Evolutionary conservation across 2,113 vertebrate genomes (phyloP).

Genomic region (Gracilinanus agilis): DNA sequence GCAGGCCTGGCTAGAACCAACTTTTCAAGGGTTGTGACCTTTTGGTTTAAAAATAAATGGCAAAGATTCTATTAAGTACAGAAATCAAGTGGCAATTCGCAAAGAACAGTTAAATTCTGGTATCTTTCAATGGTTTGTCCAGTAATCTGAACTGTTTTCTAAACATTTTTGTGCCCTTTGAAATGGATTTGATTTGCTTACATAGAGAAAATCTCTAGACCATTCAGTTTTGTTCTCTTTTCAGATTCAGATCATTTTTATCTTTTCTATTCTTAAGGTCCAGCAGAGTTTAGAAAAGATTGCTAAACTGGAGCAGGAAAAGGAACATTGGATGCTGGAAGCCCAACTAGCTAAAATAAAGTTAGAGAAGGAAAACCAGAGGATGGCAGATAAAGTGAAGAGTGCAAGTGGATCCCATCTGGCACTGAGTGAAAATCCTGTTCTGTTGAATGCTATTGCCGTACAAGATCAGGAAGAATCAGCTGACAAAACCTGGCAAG

Average conservation of each 20-base stretch:
- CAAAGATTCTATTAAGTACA: not conserved
- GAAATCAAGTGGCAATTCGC: not conserved
- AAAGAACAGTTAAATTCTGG: not conserved
- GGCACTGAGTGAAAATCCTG: constrained; percentile 74
- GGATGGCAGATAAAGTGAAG: constrained; percentile 88
- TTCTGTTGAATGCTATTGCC: constrained; percentile 30
- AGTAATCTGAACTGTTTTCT: not conserved
- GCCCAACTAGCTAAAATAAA: constrained; percentile 96
- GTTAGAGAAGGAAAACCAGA: constrained; percentile 95
- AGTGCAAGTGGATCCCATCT: constrained; percentile 74
- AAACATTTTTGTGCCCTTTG: not conserved
- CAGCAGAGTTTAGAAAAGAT: constrained; percentile 98
- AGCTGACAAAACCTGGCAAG: constrained; percentile 78
- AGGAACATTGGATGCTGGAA: constrained; percentile 99
- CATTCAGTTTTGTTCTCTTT: constrained; percentile 18
- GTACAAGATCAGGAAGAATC: constrained; percentile 74
- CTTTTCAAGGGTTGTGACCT: not conserved
- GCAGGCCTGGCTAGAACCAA: not conserved
- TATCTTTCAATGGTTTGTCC: not conserved
- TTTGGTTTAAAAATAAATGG: not conserved
- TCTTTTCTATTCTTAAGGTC: constrained; percentile 86
- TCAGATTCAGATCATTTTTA: constrained; percentile 49
- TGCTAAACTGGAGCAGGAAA: constrained; percentile 97
- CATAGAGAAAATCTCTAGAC: not conserved
- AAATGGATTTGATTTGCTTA: constrained; percentile 40